Evolutionary conservation across 1,140 invertebrate species (phyloP).

Genomic region (Orchestia grillus): DNA sequence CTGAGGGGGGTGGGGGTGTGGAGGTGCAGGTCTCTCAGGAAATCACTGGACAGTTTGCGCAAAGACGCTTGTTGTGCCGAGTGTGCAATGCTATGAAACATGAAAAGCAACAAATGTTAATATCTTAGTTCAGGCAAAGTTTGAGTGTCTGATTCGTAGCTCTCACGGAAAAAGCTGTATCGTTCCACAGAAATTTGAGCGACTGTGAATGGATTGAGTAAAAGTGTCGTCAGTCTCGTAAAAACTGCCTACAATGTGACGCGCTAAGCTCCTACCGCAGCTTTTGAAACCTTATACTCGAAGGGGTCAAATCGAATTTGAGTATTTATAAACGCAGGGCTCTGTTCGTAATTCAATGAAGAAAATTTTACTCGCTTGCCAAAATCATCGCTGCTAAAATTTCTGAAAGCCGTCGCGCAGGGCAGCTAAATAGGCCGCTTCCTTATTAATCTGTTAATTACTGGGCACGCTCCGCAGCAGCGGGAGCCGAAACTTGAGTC

Average conservation of each 20-base stretch:
- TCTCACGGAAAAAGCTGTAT: not conserved
- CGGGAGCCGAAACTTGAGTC: not conserved
- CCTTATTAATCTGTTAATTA: not conserved
- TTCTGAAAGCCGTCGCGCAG: not conserved
- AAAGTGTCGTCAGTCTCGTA: not conserved
- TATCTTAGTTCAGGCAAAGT: not conserved
- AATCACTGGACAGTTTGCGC: not conserved
- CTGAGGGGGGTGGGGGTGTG: too few species aligned
- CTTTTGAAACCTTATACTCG: not conserved
- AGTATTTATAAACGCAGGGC: not conserved
- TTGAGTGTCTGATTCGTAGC: not conserved
- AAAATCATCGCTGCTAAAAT: not conserved
- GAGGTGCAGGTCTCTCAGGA: not conserved
- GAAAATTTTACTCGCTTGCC: not conserved
- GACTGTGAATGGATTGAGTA: not conserved
- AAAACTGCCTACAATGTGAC: not conserved
- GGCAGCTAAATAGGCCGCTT: not conserved
- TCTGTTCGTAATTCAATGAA: not conserved
- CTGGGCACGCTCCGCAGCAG: not conserved
- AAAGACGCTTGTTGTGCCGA: not conserved
- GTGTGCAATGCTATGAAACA: not conserved
- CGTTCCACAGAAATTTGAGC: not conserved
- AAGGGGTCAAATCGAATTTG: not conserved
- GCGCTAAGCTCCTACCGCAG: not conserved
- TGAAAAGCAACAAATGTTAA: not conserved